Evolutionary conservation across 30 jellyfish, hydroid and myxozoan genomes (phyloP), one percentile per base, ranked within the genome.

Genomic region (Aurelia aurita complex sp. Pacific): DNA sequence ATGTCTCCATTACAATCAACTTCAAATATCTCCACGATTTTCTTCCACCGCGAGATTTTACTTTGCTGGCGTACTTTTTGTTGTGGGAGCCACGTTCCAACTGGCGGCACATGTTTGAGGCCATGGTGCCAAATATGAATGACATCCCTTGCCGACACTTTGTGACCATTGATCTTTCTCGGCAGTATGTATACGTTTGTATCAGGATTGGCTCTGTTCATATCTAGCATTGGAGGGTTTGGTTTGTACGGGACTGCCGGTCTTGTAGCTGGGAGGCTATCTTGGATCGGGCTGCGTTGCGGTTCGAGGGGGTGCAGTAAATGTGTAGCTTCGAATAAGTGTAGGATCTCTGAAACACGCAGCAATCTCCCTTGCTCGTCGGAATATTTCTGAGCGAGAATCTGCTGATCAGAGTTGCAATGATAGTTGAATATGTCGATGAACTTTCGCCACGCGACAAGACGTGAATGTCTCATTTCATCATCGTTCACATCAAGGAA

Each of bases 31-130:
- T 87, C 97, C 46, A 92, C 97, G 32, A 92, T 77, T 76, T 92
- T 92, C 85, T 88, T 92, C 98, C 98, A 92, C 3, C 98, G 92
- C 1, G 98, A 92, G 0, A 92, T 92, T 73, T 92, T 92, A 71
- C 98, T 92, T 73, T 92, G 98, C 54, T 92, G 98, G 52, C 91
- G 91, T 4, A 88, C 89, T 66, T 92, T 92, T 64, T 92, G 98
- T 36, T 87, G 92, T 16, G 98, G 96, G 46, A 80, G 60, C 98
- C 98, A 92, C 10, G 89, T 42, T 19, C 74, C 76, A 36, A 92
- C 97, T 1, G 98, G 93, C 17, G 98, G 98, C 5, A 88, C 80
- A 32, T 88, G 73, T 54, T 88, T 82, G 33, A 87, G 73, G 14
- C 98, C 98, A 67, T 81, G 81, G 60, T 82, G 64, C 98, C 98